Base-by-base conservation (phyloP, 2,888 invertebrate genomes). In the Temnothorax unifasciatus region DNA sequence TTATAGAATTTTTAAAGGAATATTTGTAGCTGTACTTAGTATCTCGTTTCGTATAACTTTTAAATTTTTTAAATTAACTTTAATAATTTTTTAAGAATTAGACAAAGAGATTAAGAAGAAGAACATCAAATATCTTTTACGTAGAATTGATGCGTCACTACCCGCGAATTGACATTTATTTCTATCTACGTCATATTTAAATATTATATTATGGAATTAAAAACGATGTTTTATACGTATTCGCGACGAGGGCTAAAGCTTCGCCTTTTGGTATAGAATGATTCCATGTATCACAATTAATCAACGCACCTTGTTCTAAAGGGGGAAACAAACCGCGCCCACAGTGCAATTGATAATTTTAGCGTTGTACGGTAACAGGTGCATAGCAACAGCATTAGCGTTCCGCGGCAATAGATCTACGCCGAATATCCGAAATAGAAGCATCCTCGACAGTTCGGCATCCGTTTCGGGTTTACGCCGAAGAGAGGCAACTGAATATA, bases 371-470 rank as follows among this genome's bases (percentile, higher is more conserved):
- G 25, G 79, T 59, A 59, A 73, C 59, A 73, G 79, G 73, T 73
- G 79, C 79, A 59, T 21, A 59, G 69, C 69, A 13, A 76, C 69
- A 69, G 71, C 69, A n/a, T 69, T 21, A 57, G n/a, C 57, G 34
- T 71, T 71, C 21, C 44, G 34, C 29, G 54, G 57, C 57, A 57
- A 71, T 47, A 38, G 57, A 71, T 71, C 44, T 44, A 71, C 68
- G 44, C 18, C 59, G 81, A 29, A 69, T 71, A 38, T 54, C 82
- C 84, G 74, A 85, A 88, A 88, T 88, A 88, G 88, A 88, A 83
- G 61, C 61, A 57, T 82, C 64, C 82, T 82, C 64, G 64, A 44
- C 38, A 57, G 47, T 50, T 52, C 64, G 68, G 74, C 68, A 59
- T 83, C 79, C 68, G 29, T 88, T 85, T 75, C 76, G 52, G 66